These are phyloP conservation scores for Mastomys natalensis DNA, from an alignment of 2,113 vertebrate species.

Conservation along the genomic window DNA sequence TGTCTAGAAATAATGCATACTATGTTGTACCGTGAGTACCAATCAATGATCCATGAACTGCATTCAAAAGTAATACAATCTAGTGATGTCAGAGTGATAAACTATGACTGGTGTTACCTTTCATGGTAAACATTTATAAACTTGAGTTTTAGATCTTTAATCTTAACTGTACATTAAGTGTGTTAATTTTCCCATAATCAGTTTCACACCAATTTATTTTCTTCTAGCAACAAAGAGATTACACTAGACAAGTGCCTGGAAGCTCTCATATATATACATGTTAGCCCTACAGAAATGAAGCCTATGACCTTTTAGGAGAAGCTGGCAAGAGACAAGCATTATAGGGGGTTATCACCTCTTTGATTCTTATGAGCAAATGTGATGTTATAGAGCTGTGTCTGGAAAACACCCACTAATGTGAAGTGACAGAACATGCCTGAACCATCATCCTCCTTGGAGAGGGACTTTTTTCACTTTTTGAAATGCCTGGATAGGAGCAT, in stretches of 20 bases:
- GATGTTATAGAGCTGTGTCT: background rate
- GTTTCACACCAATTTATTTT: background rate
- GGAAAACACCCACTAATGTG: background rate
- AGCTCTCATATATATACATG: background rate
- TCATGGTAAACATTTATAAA: too few relatives aligned
- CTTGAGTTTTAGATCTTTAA: background rate
- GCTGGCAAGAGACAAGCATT: background rate
- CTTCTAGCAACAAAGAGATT: background rate
- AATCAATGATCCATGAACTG: background rate
- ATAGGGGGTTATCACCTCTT: background rate
- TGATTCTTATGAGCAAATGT: background rate
- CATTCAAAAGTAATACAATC: too few relatives aligned
- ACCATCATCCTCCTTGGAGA: background rate
- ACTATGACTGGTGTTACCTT: background rate
- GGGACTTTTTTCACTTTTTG: background rate
- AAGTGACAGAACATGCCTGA: background rate
- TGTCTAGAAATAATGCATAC: background rate
- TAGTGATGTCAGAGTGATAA: background rate
- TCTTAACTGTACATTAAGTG: background rate
- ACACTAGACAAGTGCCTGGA: background rate
- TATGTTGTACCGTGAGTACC: background rate
- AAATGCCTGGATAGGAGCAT: background rate
- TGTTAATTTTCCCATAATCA: background rate
- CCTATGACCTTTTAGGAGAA: background rate
- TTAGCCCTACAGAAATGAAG: background rate